Conservation (phyloP, 2,113 vertebrate species). For the Pseudolaguvia tuberculata region DNA sequence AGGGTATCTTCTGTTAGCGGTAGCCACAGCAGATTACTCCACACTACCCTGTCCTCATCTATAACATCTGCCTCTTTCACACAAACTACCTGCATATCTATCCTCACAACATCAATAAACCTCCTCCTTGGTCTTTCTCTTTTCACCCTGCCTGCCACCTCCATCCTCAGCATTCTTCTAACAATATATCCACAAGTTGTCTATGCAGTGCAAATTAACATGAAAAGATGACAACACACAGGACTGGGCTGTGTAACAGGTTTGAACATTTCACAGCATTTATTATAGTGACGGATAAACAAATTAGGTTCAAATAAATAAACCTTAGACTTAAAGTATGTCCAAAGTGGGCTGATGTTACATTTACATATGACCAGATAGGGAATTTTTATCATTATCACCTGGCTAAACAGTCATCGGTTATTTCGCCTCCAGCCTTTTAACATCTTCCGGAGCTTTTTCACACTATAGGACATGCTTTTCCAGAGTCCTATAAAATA, state of each 20-base stretch:
- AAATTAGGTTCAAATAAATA: conserved; percentile 10
- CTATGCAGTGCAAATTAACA: background rate
- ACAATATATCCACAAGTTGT: no score
- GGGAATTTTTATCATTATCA: background rate
- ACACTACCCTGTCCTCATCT: no score
- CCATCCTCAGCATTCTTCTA: no score
- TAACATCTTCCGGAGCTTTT: conserved; percentile 89
- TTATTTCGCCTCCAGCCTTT: conserved; percentile 79
- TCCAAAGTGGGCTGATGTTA: background rate
- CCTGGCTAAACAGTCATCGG: conserved; percentile 38
- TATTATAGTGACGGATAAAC: background rate
- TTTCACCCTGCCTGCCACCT: no score
- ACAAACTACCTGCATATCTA: no score
- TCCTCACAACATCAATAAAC: no score
- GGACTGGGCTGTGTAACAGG: no score
- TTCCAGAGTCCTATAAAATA: conserved; percentile 76
- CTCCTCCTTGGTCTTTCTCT: no score
- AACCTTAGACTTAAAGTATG: no score
- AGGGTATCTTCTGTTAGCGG: no score
- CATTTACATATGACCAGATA: background rate
- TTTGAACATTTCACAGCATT: background rate
- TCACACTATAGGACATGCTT: conserved; percentile 78
- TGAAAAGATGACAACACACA: background rate
- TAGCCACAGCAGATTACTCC: no score
- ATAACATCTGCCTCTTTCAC: no score